Evolutionary conservation across 2,113 vertebrate species (phyloP).

Genomic region (Onychostruthus taczanowskii): DNA sequence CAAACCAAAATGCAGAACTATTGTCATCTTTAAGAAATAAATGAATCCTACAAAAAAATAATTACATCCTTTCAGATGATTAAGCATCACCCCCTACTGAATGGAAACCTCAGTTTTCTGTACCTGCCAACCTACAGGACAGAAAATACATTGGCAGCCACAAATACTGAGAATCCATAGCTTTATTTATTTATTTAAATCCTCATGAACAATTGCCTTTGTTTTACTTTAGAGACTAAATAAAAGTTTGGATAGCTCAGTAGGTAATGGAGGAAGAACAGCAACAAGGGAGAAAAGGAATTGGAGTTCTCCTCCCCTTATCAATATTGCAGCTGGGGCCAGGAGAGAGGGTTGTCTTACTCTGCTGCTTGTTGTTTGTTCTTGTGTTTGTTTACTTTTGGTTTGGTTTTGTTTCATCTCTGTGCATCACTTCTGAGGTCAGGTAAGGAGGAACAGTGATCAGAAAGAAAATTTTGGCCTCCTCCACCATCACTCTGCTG

Average conservation of each 20-base stretch:
- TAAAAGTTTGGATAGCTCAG: background rate
- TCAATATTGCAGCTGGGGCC: background rate
- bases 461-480: background rate
- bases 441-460: background rate
- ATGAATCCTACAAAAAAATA: background rate
- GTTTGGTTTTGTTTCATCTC: background rate
- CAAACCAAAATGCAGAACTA: background rate
- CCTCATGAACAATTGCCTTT: background rate
- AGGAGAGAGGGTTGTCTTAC: background rate
- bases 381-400: background rate
- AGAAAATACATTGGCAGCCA: background rate
- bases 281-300: background rate
- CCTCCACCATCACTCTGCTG: background rate
- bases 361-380: background rate
- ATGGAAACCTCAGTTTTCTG: background rate
- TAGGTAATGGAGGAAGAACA: background rate
- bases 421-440: background rate
- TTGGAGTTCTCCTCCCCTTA: background rate
- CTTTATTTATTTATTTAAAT: too few relatives aligned
- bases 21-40: slow-evolving; percentile 1
- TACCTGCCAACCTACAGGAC: background rate
- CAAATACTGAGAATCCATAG: background rate
- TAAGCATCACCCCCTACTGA: background rate
- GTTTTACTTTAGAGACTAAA: background rate
- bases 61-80: background rate